Evolutionary conservation across 1,140 invertebrate species (phyloP).

Genomic region (Scaptodrosophila lebanonensis): DNA sequence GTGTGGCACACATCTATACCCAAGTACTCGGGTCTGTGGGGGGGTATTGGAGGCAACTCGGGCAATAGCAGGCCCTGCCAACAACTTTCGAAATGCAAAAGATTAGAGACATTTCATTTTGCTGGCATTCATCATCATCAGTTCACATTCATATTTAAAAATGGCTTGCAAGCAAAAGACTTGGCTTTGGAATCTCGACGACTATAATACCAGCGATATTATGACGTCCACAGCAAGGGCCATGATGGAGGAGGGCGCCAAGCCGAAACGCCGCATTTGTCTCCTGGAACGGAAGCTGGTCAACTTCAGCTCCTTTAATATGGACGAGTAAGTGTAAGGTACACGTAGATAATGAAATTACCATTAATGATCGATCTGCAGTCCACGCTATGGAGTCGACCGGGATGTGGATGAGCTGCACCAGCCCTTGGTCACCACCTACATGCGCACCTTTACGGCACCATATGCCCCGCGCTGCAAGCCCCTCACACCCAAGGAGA

Average conservation of each 20-base stretch:
- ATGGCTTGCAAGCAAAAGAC: slow-evolving; percentile 45
- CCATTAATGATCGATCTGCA: not conserved
- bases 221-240: slow-evolving; percentile 49
- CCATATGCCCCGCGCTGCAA: slow-evolving; percentile 38
- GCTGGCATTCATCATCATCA: too few species aligned
- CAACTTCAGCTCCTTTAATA: slow-evolving; percentile 57
- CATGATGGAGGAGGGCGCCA: slow-evolving; percentile 49
- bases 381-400: slow-evolving; percentile 40
- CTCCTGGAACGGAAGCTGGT: slow-evolving; percentile 37
- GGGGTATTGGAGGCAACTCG: too few species aligned
- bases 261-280: slow-evolving; percentile 16
- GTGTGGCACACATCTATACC: too few species aligned
- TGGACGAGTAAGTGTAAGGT: slow-evolving; percentile 47
- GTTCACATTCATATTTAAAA: too few species aligned
- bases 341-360: not conserved
- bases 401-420: slow-evolving; percentile 25
- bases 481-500: slow-evolving; percentile 11
- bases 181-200: slow-evolving; percentile 32
- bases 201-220: slow-evolving; percentile 21
- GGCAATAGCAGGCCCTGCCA: too few species aligned
- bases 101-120: slow-evolving; percentile 1
- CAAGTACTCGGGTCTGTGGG: too few species aligned
- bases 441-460: slow-evolving; percentile 39
- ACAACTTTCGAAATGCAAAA: not conserved
- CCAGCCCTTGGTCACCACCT: slow-evolving; percentile 33